A percentile compares a stretch with the other conserved stretches of the same genome.
Conservation (phyloP, 2,888 invertebrate genomes). For the Hypercompe scribonia region DNA sequence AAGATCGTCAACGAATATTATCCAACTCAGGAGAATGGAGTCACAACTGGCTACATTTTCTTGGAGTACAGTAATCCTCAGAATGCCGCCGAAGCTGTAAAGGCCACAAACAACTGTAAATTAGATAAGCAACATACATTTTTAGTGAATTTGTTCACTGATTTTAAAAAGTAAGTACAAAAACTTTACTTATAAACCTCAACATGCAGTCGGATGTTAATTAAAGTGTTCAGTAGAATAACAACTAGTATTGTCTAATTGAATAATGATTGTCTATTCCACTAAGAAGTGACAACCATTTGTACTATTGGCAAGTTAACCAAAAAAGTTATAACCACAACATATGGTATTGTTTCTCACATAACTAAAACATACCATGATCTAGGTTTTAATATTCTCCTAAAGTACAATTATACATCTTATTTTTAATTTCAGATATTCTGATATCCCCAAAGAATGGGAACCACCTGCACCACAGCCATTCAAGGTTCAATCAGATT, state of each 20-base stretch:
- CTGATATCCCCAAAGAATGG: conserved; percentile 97
- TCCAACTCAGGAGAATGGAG: conserved; percentile 93
- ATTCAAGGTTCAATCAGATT: conserved; percentile 96
- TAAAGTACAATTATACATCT: background rate
- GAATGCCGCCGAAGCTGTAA: conserved; percentile 95
- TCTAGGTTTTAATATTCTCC: background rate
- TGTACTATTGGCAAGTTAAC: background rate
- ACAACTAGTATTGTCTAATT: background rate
- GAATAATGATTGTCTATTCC: background rate
- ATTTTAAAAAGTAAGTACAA: conserved; percentile 95
- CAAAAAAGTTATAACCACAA: background rate
- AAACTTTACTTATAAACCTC: background rate
- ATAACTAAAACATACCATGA: background rate
- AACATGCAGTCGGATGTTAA: background rate
- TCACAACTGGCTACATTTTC: conserved; percentile 97
- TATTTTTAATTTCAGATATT: conserved; percentile 85
- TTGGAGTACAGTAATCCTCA: conserved; percentile 95
- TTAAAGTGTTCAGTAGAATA: background rate
- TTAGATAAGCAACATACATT: conserved; percentile 98
- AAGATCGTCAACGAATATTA: conserved; percentile 95
- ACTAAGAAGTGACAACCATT: background rate
- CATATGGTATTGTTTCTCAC: background rate
- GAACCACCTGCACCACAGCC: conserved; percentile 95
- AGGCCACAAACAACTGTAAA: conserved; percentile 95
- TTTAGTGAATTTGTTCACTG: conserved; percentile 96